phyloP scores from a whole-genome alignment of 92 coral and sea anemone genomes.

The Metridium senile region DNA sequence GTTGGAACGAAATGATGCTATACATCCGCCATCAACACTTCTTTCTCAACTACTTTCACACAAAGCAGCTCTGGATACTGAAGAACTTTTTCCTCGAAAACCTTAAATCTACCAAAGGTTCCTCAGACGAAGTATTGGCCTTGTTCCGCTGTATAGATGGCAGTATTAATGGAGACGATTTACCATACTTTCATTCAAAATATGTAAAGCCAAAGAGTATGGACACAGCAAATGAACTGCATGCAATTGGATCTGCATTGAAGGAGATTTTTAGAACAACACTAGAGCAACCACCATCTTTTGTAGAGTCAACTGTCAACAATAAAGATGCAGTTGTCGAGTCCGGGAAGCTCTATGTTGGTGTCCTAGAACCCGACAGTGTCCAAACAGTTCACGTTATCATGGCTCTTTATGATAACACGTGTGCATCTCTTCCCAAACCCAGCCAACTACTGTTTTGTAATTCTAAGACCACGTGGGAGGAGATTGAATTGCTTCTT shows the following conservation, averaged over 20 bases:
- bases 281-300: not conserved
- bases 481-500: slow-evolving; percentile 80
- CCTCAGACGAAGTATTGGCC: slow-evolving; percentile 24
- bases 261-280: slow-evolving; percentile 50
- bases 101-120: slow-evolving; percentile 10
- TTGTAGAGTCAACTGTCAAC: slow-evolving; percentile 7
- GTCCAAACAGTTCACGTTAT: slow-evolving; percentile 74
- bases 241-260: slow-evolving; percentile 63
- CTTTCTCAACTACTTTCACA: slow-evolving; percentile 82
- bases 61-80: slow-evolving; percentile 81
- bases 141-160: slow-evolving; percentile 77
- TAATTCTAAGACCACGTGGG: slow-evolving; percentile 86
- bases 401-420: slow-evolving; percentile 76
- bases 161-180: slow-evolving; percentile 32
- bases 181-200: slow-evolving; percentile 27
- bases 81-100: slow-evolving; percentile 47
- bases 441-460: slow-evolving; percentile 91
- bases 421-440: slow-evolving; percentile 67
- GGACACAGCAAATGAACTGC: slow-evolving; percentile 42
- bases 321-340: slow-evolving; percentile 69
- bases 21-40: slow-evolving; percentile 52
- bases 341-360: slow-evolving; percentile 82
- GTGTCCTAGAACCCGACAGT: slow-evolving; percentile 82
- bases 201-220: slow-evolving; percentile 42
- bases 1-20: slow-evolving; percentile 60